Evolutionary conservation across 2,797 vertebrate species (phyloP).

Genomic region (Cynodonichthys magdalenae): DNA sequence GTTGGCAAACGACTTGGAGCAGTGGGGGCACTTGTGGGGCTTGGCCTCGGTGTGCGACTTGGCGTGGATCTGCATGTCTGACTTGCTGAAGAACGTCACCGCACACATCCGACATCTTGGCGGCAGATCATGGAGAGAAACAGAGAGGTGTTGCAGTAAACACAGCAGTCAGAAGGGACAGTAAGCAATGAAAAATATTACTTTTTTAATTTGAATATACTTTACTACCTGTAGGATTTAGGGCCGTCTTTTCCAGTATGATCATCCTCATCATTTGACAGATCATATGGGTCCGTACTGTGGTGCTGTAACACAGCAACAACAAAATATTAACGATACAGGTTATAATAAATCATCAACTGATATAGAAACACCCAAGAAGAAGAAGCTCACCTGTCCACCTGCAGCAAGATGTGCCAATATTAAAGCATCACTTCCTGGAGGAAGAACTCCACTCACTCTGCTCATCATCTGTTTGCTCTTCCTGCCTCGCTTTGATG

Average conservation of each 20-base stretch:
- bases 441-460: conserved; percentile 78
- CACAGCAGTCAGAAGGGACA: neutral
- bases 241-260: conserved; percentile 89
- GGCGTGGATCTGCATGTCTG: conserved; percentile 99
- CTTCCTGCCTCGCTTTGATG: conserved; percentile 88
- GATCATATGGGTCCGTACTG: conserved; percentile 88
- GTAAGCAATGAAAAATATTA: neutral
- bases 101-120: conserved; percentile 97
- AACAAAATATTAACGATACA: neutral
- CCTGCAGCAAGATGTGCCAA: conserved; percentile 82
- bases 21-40: conserved; percentile 98
- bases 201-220: neutral
- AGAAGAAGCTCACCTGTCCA: conserved; percentile 72
- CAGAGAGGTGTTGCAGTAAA: conserved; percentile 20
- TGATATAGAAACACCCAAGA: neutral
- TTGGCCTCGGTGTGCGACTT: conserved; percentile 93
- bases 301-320: conserved; percentile 71
- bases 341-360: neutral
- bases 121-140: conserved; percentile 7
- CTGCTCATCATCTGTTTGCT: conserved; percentile 89
- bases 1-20: conserved; percentile 98
- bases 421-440: conserved; percentile 82
- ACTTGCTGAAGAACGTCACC: conserved; percentile 98
- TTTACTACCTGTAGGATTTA: conserved; percentile 91
- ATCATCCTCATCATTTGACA: conserved; percentile 95